Conservation (phyloP, 64 coral and sea anemone species). For the Dendronephthya gigantea region DNA sequence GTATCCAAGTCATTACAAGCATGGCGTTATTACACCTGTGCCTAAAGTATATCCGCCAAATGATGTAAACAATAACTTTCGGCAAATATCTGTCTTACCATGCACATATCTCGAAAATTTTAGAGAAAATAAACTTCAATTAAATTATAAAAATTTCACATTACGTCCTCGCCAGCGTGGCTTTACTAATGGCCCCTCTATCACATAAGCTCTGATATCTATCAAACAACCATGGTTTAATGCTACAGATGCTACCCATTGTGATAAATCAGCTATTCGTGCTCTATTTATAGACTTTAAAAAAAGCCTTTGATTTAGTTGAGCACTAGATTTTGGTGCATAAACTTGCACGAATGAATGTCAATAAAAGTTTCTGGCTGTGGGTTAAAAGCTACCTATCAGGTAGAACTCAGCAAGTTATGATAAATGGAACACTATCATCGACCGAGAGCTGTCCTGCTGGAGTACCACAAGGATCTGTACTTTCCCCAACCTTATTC, state of each 20-base stretch:
- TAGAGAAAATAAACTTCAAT: neutral
- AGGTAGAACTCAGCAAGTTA: neutral
- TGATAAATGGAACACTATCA: neutral
- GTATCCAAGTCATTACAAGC: neutral
- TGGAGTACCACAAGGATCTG: slow-evolving; percentile 6
- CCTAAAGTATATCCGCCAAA: neutral
- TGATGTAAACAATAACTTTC: neutral
- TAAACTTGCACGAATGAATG: neutral
- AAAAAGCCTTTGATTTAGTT: neutral
- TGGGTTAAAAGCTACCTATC: neutral
- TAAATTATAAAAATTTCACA: neutral
- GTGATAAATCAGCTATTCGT: neutral
- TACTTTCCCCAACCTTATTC: neutral
- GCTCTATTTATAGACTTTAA: neutral
- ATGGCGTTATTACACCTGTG: neutral
- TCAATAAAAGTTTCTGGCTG: neutral
- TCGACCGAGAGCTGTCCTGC: neutral
- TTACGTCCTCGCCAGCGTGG: neutral
- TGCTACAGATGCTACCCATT: neutral
- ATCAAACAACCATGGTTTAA: neutral
- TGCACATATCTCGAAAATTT: neutral
- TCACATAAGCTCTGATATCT: neutral
- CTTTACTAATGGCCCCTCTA: neutral
- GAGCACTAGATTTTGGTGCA: neutral
- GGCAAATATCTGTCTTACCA: neutral